phyloP scores from a whole-genome alignment of 2,797 vertebrate genomes.

The Halcyon chelicuti region DNA sequence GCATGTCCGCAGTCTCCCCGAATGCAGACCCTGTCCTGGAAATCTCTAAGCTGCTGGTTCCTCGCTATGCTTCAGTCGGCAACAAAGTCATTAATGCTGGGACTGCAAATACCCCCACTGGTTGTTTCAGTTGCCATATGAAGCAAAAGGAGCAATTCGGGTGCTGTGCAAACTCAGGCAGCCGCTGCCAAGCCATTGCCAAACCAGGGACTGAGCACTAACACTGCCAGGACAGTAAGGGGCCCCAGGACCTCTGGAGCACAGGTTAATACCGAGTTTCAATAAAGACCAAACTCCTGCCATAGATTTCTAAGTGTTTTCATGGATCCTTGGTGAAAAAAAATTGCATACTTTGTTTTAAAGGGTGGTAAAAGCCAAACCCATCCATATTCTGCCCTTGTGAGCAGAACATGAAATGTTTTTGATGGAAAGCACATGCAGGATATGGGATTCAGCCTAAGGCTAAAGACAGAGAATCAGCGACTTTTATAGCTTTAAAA shows the following conservation, averaged over 20 bases:
- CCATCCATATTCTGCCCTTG: background rate
- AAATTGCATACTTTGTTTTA: background rate
- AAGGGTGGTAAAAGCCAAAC: background rate
- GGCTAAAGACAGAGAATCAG: background rate
- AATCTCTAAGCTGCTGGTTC: background rate
- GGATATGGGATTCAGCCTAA: background rate
- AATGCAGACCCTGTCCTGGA: background rate
- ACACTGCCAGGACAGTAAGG: fast-evolving
- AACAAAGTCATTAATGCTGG: background rate
- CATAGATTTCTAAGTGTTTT: background rate
- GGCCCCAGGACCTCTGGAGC: background rate
- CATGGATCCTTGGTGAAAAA: background rate
- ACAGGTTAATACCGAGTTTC: background rate
- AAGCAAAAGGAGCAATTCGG: background rate
- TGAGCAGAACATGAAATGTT: background rate
- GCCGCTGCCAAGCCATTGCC: background rate
- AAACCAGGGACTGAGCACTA: fast-evolving
- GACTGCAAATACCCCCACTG: background rate
- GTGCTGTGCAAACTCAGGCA: background rate
- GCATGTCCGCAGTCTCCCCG: background rate
- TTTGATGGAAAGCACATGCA: background rate
- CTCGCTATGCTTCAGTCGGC: background rate
- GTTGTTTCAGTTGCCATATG: background rate
- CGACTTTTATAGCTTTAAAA: slow-evolving; percentile 48
- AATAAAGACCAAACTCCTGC: background rate